Evolutionary conservation across 2,113 vertebrate genomes (phyloP).

Genomic region (Amazona guildingii): DNA sequence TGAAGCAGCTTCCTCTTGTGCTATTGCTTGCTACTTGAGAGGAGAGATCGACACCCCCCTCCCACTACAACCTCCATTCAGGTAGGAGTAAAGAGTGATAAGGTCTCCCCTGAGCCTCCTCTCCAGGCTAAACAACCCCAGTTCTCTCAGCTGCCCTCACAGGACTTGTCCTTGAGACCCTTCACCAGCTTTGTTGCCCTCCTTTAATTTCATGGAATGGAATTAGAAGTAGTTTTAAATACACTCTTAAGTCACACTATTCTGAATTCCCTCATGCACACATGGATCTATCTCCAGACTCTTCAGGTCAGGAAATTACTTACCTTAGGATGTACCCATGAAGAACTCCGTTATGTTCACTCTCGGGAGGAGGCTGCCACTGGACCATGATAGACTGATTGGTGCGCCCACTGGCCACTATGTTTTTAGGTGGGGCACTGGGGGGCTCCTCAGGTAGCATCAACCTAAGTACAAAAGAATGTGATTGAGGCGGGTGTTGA

Average conservation of each 20-base stretch:
- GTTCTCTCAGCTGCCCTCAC: neutral
- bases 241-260: neutral
- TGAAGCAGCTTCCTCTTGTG: neutral
- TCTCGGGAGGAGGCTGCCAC: slow-evolving; percentile 95
- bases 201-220: neutral
- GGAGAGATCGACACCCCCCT: neutral
- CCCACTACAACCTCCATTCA: neutral
- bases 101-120: neutral
- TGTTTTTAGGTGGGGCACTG: slow-evolving; percentile 93
- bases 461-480: slow-evolving; percentile 70
- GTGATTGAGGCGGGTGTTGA: neutral
- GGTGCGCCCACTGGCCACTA: slow-evolving; percentile 93
- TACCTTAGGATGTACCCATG: slow-evolving; percentile 92
- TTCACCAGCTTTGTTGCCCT: neutral
- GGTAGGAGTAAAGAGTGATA: neutral
- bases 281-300: rapidly evolving
- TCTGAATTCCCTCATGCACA: neutral
- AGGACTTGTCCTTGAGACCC: neutral
- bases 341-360: slow-evolving; percentile 91
- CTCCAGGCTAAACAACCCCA: neutral
- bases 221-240: neutral
- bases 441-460: slow-evolving; percentile 93
- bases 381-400: slow-evolving; percentile 99
- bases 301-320: neutral
- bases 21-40: neutral